phyloP scores from a whole-genome alignment of 1,140 invertebrate genomes.

The Phymastichus coffea region DNA sequence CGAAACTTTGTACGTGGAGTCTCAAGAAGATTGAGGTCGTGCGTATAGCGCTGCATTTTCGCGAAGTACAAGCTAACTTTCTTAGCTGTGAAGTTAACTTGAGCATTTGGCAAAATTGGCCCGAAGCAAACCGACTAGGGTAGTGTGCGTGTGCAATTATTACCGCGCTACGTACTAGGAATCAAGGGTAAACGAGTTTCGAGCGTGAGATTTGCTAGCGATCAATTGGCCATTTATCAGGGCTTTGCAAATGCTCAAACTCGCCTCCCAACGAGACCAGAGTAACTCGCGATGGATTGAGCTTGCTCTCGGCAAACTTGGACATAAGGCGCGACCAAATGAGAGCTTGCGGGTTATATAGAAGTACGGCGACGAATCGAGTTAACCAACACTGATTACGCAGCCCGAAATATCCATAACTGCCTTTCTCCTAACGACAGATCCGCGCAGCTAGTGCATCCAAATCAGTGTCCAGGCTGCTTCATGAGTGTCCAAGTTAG shows the following conservation, averaged over 20 bases:
- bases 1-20: conserved; percentile 9
- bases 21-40: conserved; percentile 5
- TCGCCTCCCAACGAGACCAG: background rate
- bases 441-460: background rate
- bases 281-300: background rate
- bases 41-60: background rate
- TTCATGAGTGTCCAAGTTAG: no score
- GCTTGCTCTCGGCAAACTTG: background rate
- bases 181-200: no score
- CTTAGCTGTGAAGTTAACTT: background rate
- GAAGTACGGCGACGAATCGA: background rate
- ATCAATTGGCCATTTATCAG: no score
- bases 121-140: background rate
- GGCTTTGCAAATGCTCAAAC: no score
- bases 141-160: no score
- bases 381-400: conserved; percentile 25
- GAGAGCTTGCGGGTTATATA: background rate
- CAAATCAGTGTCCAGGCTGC: conserved; percentile 8
- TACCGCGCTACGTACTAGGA: no score
- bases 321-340: background rate
- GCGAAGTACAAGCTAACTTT: conserved; percentile 19
- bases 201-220: no score
- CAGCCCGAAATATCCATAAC: conserved; percentile 20
- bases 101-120: conserved; percentile 15
- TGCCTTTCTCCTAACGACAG: no score